Evolutionary conservation across 2,888 invertebrate species (phyloP).

Genomic region (Lepidonotus clava): DNA sequence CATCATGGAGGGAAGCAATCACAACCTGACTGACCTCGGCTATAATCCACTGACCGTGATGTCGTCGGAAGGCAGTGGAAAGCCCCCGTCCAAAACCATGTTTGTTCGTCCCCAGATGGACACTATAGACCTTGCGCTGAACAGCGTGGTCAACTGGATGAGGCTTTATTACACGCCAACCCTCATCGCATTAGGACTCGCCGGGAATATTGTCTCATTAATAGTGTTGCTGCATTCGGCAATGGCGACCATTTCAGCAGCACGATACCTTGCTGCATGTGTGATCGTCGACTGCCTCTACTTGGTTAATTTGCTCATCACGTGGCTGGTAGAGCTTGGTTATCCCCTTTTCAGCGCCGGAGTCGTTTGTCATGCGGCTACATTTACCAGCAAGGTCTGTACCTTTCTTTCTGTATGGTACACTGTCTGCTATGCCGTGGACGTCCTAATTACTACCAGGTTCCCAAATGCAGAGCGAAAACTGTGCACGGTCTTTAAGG

Average conservation of each 20-base stretch:
- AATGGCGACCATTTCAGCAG: background rate
- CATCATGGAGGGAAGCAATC: no score
- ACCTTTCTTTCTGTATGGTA: slow-evolving; percentile 45
- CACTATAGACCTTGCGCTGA: background rate
- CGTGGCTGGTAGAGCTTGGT: slow-evolving; percentile 46
- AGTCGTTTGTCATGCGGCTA: slow-evolving; percentile 15
- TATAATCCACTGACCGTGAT: no score
- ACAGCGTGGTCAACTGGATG: background rate
- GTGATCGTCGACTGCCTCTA: background rate
- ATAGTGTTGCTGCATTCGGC: background rate
- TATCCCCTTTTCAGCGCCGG: slow-evolving; percentile 7
- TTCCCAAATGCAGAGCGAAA: slow-evolving; percentile 20
- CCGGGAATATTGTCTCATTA: slow-evolving; percentile 2
- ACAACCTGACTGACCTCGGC: no score
- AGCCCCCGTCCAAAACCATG: background rate
- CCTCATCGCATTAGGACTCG: background rate
- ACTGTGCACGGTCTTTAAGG: slow-evolving; percentile 26
- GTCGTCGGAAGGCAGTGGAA: no score
- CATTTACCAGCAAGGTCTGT: slow-evolving; percentile 24
- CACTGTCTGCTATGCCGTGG: slow-evolving; percentile 30
- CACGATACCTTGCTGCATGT: slow-evolving; percentile 36
- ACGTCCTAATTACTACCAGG: background rate
- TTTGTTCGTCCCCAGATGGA: slow-evolving; percentile 1
- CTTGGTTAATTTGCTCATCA: background rate
- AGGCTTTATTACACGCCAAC: slow-evolving; percentile 32